A percentile compares a stretch with the other conserved stretches of the same genome.
phyloP scores from a whole-genome alignment of 2,888 invertebrate genomes.

The Diaperis boleti region DNA sequence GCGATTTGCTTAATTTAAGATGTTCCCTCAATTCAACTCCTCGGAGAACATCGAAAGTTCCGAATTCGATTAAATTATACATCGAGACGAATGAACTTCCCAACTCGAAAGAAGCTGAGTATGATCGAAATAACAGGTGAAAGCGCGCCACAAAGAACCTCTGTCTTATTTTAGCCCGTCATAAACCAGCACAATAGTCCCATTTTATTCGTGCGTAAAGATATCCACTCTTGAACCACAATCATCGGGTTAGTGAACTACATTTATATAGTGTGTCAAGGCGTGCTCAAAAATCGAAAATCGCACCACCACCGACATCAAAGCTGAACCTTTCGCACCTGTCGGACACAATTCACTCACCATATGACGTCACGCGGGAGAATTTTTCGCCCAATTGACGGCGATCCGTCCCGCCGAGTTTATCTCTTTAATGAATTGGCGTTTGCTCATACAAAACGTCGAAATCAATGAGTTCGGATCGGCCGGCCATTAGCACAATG shows the following conservation, averaged over 20 bases:
- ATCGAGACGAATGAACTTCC: conserved; percentile 1
- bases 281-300: not conserved
- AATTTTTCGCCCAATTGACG: conserved; percentile 17
- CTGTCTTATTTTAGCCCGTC: conserved; percentile 7
- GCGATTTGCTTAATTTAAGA: not conserved
- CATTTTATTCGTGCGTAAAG: conserved; percentile 15
- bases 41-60: not conserved
- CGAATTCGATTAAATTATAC: conserved; percentile 10
- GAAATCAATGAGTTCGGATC: conserved; percentile 32
- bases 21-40: not conserved
- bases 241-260: conserved; percentile 19
- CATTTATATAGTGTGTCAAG: conserved; percentile 17
- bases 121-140: conserved; percentile 10
- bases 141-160: not conserved
- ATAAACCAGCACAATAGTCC: conserved; percentile 8
- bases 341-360: conserved; percentile 19
- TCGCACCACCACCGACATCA: not conserved
- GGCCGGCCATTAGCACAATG: conserved; percentile 32
- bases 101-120: not conserved
- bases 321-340: conserved; percentile 2
- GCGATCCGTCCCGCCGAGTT: conserved; percentile 19
- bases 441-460: conserved; percentile 27
- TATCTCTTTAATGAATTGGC: conserved; percentile 30
- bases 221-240: conserved; percentile 4
- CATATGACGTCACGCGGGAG: no score